Evolutionary conservation across 1,140 invertebrate species (phyloP), one percentile per base, ranked within the genome.

Genomic region (Trachelipus rathkii): DNA sequence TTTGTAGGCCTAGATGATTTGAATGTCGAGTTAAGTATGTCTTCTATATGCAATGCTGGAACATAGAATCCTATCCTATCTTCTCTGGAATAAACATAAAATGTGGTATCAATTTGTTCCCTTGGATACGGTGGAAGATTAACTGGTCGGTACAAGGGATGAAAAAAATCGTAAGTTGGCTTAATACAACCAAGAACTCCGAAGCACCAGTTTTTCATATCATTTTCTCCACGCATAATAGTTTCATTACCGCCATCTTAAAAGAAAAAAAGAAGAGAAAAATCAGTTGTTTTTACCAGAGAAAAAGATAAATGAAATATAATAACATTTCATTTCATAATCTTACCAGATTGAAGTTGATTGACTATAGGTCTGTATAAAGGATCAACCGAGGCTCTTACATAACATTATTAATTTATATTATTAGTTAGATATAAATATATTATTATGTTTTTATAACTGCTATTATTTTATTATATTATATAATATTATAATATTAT

Each of bases 141-240:
- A 13, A 80, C 43, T 0, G 79, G 79, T 5, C 79, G 76, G 73
- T 78, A 75, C 53, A 80, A 70, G 13, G 79, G 74, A 71, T 80
- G 77, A 71, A 76, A 78, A 67, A 80, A 80, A 44, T 76, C 77
- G 4, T 74, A 66, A 8, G 70, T 53, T 0, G 72, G 74, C 10
- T 69, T 24, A 15, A 81, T 69, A 45, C 79, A 81, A n/a, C 79
- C 79, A 13, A 81, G 72, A 10, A 78, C 77, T 13, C 75, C 79
- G 60, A 72, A 81, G 60, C 79, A 81, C 10, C 33, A 21, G 9
- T 73, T 15, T 33, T 15, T 33, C 70, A 71, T 71, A 24, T 43
- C 2, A 24, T 43, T 71, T 15, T 44, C n/a, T 15, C 24, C n/a
- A 10, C 44, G 19, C 44, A 71, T 5, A 10, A 71, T 43, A 33